Conservation (phyloP, 1,140 invertebrate species). For the Philotrypesis tridentata region DNA sequence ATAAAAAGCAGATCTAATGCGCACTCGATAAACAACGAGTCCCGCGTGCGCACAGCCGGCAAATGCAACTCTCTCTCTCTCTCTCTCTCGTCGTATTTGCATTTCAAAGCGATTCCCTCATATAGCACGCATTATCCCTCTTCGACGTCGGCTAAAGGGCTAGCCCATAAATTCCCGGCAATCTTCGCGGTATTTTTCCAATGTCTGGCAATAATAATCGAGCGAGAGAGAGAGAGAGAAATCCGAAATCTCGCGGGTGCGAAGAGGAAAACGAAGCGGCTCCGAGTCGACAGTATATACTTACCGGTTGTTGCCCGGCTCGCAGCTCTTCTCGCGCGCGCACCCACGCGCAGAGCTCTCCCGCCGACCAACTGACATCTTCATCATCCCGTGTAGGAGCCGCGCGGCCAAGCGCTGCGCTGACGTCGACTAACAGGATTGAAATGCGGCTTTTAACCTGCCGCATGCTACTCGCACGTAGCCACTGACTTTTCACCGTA, state of each 20-base stretch:
- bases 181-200: background rate
- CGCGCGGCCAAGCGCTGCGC: background rate
- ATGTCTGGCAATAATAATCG: background rate
- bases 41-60: background rate
- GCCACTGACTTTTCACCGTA: background rate
- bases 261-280: background rate
- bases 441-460: background rate
- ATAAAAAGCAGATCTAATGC: conserved; percentile 19
- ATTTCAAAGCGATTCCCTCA: conserved; percentile 1
- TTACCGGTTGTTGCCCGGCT: conserved; percentile 10
- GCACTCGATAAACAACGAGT: conserved; percentile 25
- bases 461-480: no score
- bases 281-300: background rate
- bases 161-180: background rate
- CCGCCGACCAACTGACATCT: conserved; percentile 20
- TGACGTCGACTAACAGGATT: background rate
- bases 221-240: no score
- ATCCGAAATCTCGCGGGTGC: background rate
- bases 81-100: background rate
- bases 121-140: no score
- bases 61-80: no score
- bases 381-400: conserved; percentile 7
- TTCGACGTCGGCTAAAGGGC: background rate
- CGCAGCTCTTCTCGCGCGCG: no score
- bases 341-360: conserved; percentile 14